Evolutionary conservation across 2,113 vertebrate genomes (phyloP).

Genomic region (Chlamydotis undulata): DNA sequence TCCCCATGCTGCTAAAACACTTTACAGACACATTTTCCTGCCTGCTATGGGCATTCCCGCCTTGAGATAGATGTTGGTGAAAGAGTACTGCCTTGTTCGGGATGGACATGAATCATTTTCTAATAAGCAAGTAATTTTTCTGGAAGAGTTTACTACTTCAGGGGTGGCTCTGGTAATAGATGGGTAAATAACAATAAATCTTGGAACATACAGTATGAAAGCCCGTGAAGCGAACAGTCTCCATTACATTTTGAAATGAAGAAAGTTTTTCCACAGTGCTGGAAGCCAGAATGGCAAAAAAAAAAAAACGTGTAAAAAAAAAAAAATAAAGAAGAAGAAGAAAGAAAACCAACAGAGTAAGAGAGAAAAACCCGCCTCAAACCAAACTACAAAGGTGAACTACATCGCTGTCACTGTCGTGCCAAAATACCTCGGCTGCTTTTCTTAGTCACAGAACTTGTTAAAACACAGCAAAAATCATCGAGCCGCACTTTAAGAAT

Average conservation of each 20-base stretch:
- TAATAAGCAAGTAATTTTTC: slow-evolving; percentile 29
- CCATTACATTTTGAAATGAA: slow-evolving; percentile 33
- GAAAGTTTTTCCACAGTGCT: slow-evolving; percentile 51
- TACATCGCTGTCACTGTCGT: background rate
- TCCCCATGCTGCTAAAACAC: background rate
- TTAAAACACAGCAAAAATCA: slow-evolving; percentile 51
- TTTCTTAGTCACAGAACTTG: slow-evolving; percentile 37
- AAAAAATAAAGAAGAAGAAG: background rate
- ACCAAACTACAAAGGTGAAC: slow-evolving; percentile 47
- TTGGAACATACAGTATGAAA: background rate
- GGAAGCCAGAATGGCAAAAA: background rate
- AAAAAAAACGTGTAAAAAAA: background rate
- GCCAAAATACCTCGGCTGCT: slow-evolving; percentile 25
- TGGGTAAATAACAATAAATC: slow-evolving; percentile 17
- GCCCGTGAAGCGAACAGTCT: background rate
- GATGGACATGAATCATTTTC: background rate
- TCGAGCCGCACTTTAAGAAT: background rate
- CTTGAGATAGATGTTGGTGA: background rate
- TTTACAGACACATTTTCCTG: slow-evolving; percentile 4
- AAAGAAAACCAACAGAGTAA: background rate
- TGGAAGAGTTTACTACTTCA: background rate
- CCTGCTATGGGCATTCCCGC: background rate
- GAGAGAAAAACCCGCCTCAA: slow-evolving; percentile 24
- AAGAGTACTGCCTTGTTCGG: slow-evolving; percentile 4
- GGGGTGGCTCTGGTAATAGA: slow-evolving; percentile 4